A percentile compares a stretch with the other conserved stretches of the same genome.
phyloP scores from a whole-genome alignment of 2,888 invertebrate species.

The Pegoplata infirma region DNA sequence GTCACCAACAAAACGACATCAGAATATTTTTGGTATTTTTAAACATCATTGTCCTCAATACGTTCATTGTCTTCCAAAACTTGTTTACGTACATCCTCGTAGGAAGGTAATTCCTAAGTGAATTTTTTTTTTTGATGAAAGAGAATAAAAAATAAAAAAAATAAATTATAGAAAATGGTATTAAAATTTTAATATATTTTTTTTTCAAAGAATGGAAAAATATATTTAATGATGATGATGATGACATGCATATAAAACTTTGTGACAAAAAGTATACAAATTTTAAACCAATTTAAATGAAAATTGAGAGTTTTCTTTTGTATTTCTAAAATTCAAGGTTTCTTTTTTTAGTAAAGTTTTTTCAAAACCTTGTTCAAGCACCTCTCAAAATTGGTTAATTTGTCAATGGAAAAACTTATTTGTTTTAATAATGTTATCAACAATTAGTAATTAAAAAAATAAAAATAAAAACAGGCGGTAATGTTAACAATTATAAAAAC shows the following conservation, averaged over 20 bases:
- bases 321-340: background rate
- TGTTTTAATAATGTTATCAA: background rate
- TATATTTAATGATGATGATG: slow-evolving; percentile 17
- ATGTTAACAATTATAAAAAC: background rate
- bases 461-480: background rate
- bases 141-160: slow-evolving; percentile 1
- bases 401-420: background rate
- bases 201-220: too few species aligned
- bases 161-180: background rate
- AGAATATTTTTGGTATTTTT: slow-evolving; percentile 38
- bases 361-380: too few species aligned
- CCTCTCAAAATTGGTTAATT: background rate
- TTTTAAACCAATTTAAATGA: background rate
- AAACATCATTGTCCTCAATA: slow-evolving; percentile 68
- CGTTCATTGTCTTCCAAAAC: slow-evolving; percentile 72
- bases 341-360: too few species aligned
- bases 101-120: slow-evolving; percentile 74
- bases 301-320: background rate
- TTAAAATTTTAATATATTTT: slow-evolving; percentile 19
- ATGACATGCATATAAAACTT: background rate
- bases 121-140: slow-evolving; percentile 62
- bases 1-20: slow-evolving; percentile 15
- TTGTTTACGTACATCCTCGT: slow-evolving; percentile 75
- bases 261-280: background rate
- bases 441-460: background rate